Evolutionary conservation across 2,888 invertebrate genomes (phyloP), one percentile per base, ranked within the genome.

Genomic region (Mamestra brassicae): DNA sequence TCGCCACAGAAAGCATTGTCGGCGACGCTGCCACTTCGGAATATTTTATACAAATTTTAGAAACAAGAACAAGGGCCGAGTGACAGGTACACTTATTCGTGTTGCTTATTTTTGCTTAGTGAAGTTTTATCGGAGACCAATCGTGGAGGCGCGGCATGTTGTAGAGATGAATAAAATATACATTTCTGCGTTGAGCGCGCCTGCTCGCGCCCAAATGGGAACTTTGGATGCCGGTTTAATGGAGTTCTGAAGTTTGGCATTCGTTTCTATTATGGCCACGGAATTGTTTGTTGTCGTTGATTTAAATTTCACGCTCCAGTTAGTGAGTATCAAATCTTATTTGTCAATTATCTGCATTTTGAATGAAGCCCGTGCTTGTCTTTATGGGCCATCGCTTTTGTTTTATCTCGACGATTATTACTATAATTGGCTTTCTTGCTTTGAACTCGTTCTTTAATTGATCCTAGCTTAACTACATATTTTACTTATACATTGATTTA

Each of bases 31-130:
- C 91, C 90, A 90, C 90, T 90, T 91, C 93, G 89, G 96, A 95
- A 96, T 96, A 96, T 95, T 95, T 96, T 96, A 96, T 96, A 96
- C 96, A 96, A 96, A 96, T 96, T 95, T 95, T 94, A 95, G 95
- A 95, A 95, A 96, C 93, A 96, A 96, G 94, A 96, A 95, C 95
- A 95, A 94, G 93, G 92, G 87, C 88, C 90, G 93, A 94, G 95
- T 96, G 96, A 96, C 96, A 96, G 96, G 94, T 95, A 96, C 96
- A 96, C 93, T 93, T 93, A 93, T 95, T 96, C 92, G 91, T 93
- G 92, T 92, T 95, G 94, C 92, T 96, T 94, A 94, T 95, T 96
- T 96, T 96, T 93, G 93, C 91, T 95, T 94, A 93, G 93, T 91
- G 89, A 90, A 91, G 92, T 93, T 95, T 95, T 94, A 94, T 94